Evolutionary conservation across 2,113 vertebrate species (phyloP).

Genomic region (Eidolon helvum): DNA sequence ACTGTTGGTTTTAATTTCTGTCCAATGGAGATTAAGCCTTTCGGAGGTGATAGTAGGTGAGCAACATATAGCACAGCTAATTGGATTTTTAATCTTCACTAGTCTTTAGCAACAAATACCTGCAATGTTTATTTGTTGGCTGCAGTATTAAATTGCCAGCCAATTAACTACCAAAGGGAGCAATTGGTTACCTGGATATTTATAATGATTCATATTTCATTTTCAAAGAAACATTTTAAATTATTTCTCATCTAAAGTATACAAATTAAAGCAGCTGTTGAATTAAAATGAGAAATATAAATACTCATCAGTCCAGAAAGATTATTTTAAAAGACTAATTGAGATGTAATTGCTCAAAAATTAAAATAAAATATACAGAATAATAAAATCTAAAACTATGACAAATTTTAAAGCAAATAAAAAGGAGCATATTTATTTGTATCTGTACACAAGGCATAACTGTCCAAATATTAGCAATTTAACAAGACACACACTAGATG

Average conservation of each 20-base stretch:
- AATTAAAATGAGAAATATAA: conserved; percentile 62
- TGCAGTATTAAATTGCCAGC: neutral
- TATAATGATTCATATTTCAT: neutral
- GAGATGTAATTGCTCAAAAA: conserved; percentile 49
- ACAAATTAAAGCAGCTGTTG: conserved; percentile 42
- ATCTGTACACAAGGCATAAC: neutral
- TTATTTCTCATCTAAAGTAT: conserved; percentile 37
- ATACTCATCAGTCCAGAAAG: conserved; percentile 37
- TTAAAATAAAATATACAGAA: conserved; percentile 43
- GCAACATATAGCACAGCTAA: neutral
- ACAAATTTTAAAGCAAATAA: neutral
- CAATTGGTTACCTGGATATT: conserved; percentile 43
- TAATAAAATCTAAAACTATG: conserved; percentile 34
- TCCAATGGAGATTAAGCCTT: neutral
- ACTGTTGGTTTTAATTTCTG: neutral
- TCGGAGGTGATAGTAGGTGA: neutral
- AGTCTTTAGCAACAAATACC: neutral
- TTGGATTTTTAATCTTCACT: conserved; percentile 38
- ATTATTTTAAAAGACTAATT: conserved; percentile 62
- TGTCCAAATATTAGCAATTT: neutral
- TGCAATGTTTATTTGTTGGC: neutral
- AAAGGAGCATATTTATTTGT: neutral
- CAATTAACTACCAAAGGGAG: conserved; percentile 36
- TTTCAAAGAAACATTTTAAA: conserved; percentile 41
- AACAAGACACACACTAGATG: neutral